Evolutionary conservation across 30 jellyfish, hydroid and myxozoan genomes (phyloP).

Genomic region (Aurelia sp.): DNA sequence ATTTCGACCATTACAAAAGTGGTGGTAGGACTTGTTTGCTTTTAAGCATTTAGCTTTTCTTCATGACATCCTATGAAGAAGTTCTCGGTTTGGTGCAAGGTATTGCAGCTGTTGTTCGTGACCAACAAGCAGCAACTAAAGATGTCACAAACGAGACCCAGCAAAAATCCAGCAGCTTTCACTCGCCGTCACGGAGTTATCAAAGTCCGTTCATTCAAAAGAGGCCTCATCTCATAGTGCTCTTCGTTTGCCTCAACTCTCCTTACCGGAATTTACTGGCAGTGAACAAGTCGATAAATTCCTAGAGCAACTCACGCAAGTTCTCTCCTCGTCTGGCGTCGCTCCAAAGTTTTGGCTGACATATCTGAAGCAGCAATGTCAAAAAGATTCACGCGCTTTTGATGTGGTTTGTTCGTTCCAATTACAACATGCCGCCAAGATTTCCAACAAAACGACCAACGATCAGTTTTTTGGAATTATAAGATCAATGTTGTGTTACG

Average conservation of each 20-base stretch:
- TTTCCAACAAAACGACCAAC: background rate
- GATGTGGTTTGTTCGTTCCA: conserved; percentile 24
- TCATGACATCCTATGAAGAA: background rate
- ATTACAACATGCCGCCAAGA: background rate
- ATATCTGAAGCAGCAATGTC: conserved; percentile 43
- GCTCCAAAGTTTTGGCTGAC: conserved; percentile 18
- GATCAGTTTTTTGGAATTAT: background rate
- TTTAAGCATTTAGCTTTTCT: background rate
- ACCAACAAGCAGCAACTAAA: background rate
- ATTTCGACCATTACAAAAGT: too few species aligned
- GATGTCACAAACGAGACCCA: background rate
- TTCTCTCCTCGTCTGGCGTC: conserved; percentile 15
- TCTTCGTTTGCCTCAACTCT: conserved; percentile 13
- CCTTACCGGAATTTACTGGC: conserved; percentile 12
- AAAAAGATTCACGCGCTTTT: conserved; percentile 24
- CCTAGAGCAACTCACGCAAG: conserved; percentile 12
- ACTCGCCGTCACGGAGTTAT: background rate
- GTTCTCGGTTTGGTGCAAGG: background rate
- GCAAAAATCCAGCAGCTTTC: background rate
- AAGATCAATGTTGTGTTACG: background rate
- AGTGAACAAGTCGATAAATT: conserved; percentile 10
- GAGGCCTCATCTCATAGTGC: background rate
- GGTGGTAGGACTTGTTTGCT: background rate
- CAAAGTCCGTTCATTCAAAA: conserved; percentile 1
- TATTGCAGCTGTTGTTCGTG: background rate